Conservation (phyloP, 2,888 invertebrate genomes). For the Biston stratarius region DNA sequence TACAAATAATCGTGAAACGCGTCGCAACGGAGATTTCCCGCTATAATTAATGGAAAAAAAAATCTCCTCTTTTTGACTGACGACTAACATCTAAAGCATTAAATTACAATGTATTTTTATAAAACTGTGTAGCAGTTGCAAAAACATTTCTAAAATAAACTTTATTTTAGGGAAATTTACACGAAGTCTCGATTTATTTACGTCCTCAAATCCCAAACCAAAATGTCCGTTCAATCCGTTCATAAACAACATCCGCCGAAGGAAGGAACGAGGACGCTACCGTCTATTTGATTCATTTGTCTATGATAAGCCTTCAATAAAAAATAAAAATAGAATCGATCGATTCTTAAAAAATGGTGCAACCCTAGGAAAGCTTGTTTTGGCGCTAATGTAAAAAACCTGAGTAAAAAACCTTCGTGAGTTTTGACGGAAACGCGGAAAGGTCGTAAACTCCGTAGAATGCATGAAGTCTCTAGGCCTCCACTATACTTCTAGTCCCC, state of each 20-base stretch:
- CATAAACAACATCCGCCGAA: conserved; percentile 76
- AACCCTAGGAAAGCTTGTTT: too few species aligned
- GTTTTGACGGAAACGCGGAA: too few species aligned
- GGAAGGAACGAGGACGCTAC: too few species aligned
- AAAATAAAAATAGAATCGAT: too few species aligned
- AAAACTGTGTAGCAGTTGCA: not conserved
- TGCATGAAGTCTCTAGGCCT: too few species aligned
- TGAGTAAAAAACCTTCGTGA: too few species aligned
- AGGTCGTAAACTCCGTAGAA: too few species aligned
- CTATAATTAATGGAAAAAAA: conserved; percentile 72
- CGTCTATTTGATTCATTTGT: too few species aligned
- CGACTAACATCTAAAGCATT: conserved; percentile 51
- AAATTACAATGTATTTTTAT: conserved; percentile 23
- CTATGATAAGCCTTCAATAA: too few species aligned
- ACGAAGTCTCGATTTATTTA: conserved; percentile 56
- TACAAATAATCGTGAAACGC: conserved; percentile 75
- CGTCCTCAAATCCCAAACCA: conserved; percentile 69
- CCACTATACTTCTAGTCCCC: too few species aligned
- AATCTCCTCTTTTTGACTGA: conserved; percentile 56
- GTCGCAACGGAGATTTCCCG: conserved; percentile 83
- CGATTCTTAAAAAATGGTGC: too few species aligned
- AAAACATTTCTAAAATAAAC: not conserved
- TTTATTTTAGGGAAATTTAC: not conserved
- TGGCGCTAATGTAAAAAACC: too few species aligned
- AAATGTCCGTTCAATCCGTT: conserved; percentile 74